Evolutionary conservation across 1,140 invertebrate species (phyloP), one percentile per base, ranked within the genome.

Genomic region (Meteorus sp.): DNA sequence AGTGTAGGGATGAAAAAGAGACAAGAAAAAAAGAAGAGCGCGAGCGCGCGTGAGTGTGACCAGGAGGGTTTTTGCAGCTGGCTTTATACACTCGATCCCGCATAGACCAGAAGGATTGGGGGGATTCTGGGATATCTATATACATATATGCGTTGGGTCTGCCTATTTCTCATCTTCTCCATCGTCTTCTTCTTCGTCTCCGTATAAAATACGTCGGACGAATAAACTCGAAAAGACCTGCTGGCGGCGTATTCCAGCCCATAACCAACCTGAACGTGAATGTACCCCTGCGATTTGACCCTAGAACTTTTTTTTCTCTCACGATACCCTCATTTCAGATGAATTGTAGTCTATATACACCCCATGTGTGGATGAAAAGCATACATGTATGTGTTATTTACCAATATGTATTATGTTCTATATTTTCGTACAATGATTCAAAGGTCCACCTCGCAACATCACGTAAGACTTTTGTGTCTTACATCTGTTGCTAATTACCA

Each of bases 211-310:
- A n/a, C n/a, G 48, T 66, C 76, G 75, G 74, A 66, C 74, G 75
- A 77, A 73, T 74, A 72, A 73, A 72, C 72, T 71, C 75, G 66
- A 77, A 76, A 76, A 70, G 72, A 78, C 75, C 73, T 77, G 76
- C 70, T 55, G 29, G 29, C 43, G n/a, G n/a, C 39, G 33, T 60
- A 41, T 27, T 47, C 17, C 17, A 13, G 56, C 66, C 70, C 68
- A 70, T 71, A 73, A 47, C 8, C 15, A 23, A 9, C 44, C 25
- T 19, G 44, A 3, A n/a, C 7, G 62, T 62, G 61, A 70, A 70
- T 75, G 68, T 67, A 60, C 66, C 54, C 59, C 51, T 56, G 50
- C 61, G 63, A 64, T 62, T 66, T 70, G 69, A 58, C 44, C 56
- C 33, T 29, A 19, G 20, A 8, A 2, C 23, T 20, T 51, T 39